Evolutionary conservation across 37 sponge, comb jelly and placozoan species (phyloP).

Genomic region (Aphrocallistes beatrix): DNA sequence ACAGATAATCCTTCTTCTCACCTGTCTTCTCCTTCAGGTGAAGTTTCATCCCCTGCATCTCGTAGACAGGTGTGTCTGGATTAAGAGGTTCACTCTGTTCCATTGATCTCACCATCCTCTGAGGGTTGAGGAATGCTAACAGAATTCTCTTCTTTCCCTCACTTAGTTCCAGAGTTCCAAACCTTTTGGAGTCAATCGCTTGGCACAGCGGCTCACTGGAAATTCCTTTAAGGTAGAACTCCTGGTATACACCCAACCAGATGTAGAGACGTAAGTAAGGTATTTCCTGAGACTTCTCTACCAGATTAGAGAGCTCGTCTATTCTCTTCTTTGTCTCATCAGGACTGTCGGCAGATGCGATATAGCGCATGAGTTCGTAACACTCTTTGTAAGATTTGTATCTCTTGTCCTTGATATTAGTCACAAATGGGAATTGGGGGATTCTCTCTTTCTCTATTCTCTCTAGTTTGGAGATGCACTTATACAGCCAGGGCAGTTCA

Average conservation of each 20-base stretch:
- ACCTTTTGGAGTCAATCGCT: not conserved
- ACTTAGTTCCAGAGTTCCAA: not conserved
- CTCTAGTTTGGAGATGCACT: not conserved
- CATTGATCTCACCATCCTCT: constrained; percentile 1
- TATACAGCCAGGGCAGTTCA: not conserved
- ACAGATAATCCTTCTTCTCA: constrained; percentile 36
- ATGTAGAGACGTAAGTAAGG: constrained; percentile 40
- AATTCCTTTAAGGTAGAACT: constrained; percentile 38
- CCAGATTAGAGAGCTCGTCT: not conserved
- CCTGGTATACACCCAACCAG: constrained; percentile 58
- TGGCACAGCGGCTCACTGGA: not conserved
- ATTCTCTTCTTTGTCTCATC: not conserved
- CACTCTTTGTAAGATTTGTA: constrained; percentile 11
- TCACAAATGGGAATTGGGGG: constrained; percentile 11
- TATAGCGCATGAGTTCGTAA: not conserved
- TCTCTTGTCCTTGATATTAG: not conserved
- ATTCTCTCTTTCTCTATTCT: not conserved
- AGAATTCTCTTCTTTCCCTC: constrained; percentile 7
- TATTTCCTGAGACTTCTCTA: not conserved
- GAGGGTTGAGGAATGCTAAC: constrained; percentile 22
- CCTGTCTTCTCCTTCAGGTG: not conserved
- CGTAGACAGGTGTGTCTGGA: constrained; percentile 22
- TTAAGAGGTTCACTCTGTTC: constrained; percentile 22
- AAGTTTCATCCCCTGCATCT: constrained; percentile 7
- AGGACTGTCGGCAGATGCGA: not conserved